Evolutionary conservation across 2,888 invertebrate species (phyloP), one percentile per base, ranked within the genome.

Genomic region (Ectobius pallidus): DNA sequence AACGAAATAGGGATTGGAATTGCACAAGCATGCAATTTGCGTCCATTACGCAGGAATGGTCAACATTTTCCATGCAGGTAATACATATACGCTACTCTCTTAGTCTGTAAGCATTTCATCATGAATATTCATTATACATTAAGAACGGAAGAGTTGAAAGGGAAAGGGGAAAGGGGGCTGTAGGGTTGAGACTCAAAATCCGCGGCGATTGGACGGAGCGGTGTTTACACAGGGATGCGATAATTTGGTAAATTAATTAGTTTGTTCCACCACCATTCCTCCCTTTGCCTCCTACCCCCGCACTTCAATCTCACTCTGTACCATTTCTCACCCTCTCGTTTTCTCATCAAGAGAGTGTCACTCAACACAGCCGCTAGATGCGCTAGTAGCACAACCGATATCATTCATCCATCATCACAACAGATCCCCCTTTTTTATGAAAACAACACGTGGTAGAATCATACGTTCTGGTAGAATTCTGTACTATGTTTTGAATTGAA

Each of bases 191-290:
- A 70, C 27, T 32, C 34, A 42, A 70, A 70, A 70, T 70, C 70
- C 70, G 70, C 62, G 70, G 63, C 61, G 61, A 62, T 70, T 70
- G 70, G 70, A 58, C 63, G 62, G 62, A 70, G 62, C 62, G 70
- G 44, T 70, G 70, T 70, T 70, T 70, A 58, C 52, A 70, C 55
- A 67, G 62, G 69, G 62, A 69, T 52, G 73, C 70, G 74, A 74
- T 74, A 74, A 73, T 73, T 74, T 73, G 72, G 69, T 74, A 73
- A 74, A 74, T 72, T 72, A 74, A 74, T 74, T 74, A 74, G 72
- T 74, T 72, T 70, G 61, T 67, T 68, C 67, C 46, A 62, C 62
- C 71, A 46, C 42, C 39, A 44, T 62, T 34, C 49, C 42, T 27
- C 67, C 34, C 69, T 22, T 22, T 18, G 18, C 25, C 69, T 30